Evolutionary conservation across 2,888 invertebrate genomes (phyloP).

Genomic region (Galerucella pusilla): DNA sequence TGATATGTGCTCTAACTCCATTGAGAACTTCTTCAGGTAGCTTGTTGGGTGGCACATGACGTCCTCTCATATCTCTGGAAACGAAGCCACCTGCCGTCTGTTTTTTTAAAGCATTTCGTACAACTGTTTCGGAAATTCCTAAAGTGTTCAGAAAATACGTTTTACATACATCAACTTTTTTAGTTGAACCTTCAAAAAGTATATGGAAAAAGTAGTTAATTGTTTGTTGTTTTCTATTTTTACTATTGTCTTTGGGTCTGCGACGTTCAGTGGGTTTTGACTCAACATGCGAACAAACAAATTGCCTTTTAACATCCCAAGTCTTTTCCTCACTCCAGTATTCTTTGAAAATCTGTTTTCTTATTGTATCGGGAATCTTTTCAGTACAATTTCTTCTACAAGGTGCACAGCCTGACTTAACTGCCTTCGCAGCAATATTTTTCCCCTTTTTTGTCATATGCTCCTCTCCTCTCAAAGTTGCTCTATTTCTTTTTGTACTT

Average conservation of each 20-base stretch:
- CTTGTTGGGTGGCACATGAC: constrained; percentile 34
- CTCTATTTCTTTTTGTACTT: no score
- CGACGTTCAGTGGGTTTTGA: constrained; percentile 5
- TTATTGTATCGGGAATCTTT: not conserved
- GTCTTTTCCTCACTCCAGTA: constrained; percentile 8
- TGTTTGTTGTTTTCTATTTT: no score
- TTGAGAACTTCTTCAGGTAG: constrained; percentile 5
- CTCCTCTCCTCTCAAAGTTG: no score
- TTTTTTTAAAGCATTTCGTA: constrained; percentile 30
- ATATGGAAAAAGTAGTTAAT: no score
- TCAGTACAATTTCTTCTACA: not conserved
- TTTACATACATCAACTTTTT: no score
- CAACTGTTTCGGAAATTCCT: constrained; percentile 28
- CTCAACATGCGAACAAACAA: constrained; percentile 8
- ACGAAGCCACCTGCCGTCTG: constrained; percentile 26
- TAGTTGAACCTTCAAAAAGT: no score
- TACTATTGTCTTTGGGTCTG: constrained; percentile 16
- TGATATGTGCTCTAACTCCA: constrained; percentile 8
- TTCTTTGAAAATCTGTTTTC: constrained; percentile 8
- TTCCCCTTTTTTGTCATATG: no score
- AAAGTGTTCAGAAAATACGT: constrained; percentile 18
- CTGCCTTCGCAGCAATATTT: no score
- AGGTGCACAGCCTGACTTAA: no score
- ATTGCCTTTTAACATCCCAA: constrained; percentile 15
- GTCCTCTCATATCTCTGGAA: constrained; percentile 29